Evolutionary conservation across 2,888 invertebrate species (phyloP).

Genomic region (Nemapogon koenigi): DNA sequence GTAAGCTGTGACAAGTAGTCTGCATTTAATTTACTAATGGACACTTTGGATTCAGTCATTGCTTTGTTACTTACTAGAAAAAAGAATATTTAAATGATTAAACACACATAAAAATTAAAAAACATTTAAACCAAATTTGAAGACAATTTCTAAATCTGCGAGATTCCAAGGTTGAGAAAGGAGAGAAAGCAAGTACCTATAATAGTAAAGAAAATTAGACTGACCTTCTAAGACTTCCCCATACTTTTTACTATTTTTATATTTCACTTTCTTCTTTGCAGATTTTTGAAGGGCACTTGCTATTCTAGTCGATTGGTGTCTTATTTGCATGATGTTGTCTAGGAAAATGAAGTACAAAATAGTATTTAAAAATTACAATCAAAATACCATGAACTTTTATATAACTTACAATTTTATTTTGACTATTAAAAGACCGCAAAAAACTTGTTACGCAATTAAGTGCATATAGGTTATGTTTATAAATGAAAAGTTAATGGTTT

Average conservation of each 20-base stretch:
- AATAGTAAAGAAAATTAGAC: no score
- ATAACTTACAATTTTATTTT: no score
- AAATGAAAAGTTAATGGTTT: no score
- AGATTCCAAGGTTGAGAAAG: no score
- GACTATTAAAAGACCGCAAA: no score
- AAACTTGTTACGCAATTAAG: constrained; percentile 53
- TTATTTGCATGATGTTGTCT: constrained; percentile 34
- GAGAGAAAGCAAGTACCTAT: no score
- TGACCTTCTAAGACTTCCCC: constrained; percentile 74
- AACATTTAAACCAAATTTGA: no score
- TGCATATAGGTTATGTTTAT: constrained; percentile 28
- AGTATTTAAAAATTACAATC: no score
- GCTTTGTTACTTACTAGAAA: constrained; percentile 68
- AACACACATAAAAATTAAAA: no score
- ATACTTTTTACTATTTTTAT: constrained; percentile 62
- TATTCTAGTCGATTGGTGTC: constrained; percentile 51
- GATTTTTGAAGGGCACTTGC: constrained; percentile 35
- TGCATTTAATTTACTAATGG: constrained; percentile 71
- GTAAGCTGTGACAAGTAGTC: constrained; percentile 72
- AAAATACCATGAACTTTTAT: no score
- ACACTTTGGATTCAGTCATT: constrained; percentile 71
- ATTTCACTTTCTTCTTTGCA: constrained; percentile 46
- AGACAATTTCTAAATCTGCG: no score
- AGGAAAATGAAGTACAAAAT: constrained; percentile 23
- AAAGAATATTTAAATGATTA: no score